Evolutionary conservation across 2,797 vertebrate genomes (phyloP).

Genomic region (Spatula clypeata): DNA sequence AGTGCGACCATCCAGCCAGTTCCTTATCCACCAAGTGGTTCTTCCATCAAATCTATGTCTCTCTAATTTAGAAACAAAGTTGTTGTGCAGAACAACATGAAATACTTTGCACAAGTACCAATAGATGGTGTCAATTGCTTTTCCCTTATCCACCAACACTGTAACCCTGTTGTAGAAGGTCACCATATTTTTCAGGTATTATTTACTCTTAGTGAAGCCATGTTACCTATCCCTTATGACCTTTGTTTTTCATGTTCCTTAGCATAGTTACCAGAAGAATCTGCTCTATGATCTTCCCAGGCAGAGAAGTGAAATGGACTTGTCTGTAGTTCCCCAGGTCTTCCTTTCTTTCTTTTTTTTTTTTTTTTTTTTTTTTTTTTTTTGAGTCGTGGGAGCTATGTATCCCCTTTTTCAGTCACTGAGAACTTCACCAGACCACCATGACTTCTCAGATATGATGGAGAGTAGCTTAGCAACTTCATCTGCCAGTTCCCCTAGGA

Average conservation of each 20-base stretch:
- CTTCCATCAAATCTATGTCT: background rate
- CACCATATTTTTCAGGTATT: background rate
- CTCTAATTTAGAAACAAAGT: no score
- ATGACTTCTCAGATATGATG: background rate
- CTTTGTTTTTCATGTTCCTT: background rate
- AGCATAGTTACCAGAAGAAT: background rate
- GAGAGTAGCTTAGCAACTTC: background rate
- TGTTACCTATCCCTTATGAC: background rate
- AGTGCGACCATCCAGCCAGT: background rate
- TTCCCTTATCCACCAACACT: background rate
- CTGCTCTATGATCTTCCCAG: background rate
- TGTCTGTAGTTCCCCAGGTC: background rate
- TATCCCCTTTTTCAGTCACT: background rate
- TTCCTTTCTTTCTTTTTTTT: background rate
- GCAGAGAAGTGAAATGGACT: background rate
- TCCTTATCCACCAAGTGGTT: background rate
- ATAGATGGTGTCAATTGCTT: background rate
- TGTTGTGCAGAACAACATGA: no score
- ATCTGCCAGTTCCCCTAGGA: background rate
- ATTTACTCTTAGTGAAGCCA: background rate
- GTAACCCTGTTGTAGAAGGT: background rate
- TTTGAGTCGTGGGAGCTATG: background rate
- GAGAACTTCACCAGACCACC: no score
- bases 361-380: background rate
- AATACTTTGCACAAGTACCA: no score